Evolutionary conservation across 2,113 vertebrate species (phyloP).

Genomic region (Tragelaphus scriptus): DNA sequence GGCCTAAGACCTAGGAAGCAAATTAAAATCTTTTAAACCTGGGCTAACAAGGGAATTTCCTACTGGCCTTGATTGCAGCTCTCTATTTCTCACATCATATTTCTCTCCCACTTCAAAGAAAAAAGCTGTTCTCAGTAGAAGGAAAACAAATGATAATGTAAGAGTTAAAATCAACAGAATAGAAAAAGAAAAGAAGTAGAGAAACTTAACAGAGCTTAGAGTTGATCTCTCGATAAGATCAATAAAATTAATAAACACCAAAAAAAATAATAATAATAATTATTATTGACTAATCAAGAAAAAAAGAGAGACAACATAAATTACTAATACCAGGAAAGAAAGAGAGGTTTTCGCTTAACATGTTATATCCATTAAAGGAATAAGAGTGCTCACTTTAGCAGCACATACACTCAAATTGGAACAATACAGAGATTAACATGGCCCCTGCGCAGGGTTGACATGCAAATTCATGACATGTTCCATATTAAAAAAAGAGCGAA

Average conservation of each 20-base stretch:
- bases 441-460: background rate
- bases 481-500: background rate
- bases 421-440: background rate
- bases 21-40: constrained; percentile 21
- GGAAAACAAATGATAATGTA: background rate
- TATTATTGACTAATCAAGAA: background rate
- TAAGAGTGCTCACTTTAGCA: background rate
- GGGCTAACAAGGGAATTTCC: background rate
- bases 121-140: background rate
- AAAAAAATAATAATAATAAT: background rate
- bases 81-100: background rate
- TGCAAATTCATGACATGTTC: background rate
- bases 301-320: background rate
- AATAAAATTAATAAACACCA: background rate
- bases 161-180: background rate
- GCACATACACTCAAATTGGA: background rate
- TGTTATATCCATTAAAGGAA: background rate
- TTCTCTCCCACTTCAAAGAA: background rate
- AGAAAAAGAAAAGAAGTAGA: background rate
- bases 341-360: background rate
- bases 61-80: background rate
- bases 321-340: background rate
- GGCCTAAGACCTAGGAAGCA: background rate
- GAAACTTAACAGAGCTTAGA: background rate
- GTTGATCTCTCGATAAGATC: background rate